Percentiles rank a stretch among this genome's conserved stretches.
These are phyloP conservation scores for Cryptophagus acutangulus DNA, from an alignment of 2,888 invertebrate genomes.

Conservation along the genomic window DNA sequence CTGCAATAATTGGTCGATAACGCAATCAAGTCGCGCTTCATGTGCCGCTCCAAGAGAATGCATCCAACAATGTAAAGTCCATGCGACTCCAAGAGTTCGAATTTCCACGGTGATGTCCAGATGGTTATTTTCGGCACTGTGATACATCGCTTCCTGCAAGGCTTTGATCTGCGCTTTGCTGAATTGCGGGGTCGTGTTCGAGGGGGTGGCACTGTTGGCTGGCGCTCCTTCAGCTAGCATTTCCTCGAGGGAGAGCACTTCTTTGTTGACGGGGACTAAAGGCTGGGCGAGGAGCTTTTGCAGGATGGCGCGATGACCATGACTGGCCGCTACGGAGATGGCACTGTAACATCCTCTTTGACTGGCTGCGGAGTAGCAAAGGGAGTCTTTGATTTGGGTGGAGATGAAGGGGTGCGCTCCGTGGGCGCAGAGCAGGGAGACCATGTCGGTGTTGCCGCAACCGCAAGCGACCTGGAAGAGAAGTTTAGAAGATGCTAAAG, in stretches of 20 bases:
- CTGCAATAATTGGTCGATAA: conserved; percentile 82
- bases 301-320: conserved; percentile 75
- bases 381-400: conserved; percentile 74
- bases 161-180: conserved; percentile 80
- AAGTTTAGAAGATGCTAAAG: conserved; percentile 39
- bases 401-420: conserved; percentile 86
- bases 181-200: conserved; percentile 51
- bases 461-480: conserved; percentile 81
- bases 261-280: conserved; percentile 59
- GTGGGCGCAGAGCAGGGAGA: conserved; percentile 71
- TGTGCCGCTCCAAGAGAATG: conserved; percentile 82
- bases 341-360: conserved; percentile 85
- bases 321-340: conserved; percentile 83
- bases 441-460: conserved; percentile 74
- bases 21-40: conserved; percentile 74
- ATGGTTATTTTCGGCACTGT: conserved; percentile 87
- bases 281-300: conserved; percentile 75
- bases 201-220: conserved; percentile 32
- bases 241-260: conserved; percentile 81
- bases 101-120: conserved; percentile 86
- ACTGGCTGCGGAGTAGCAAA: conserved; percentile 81
- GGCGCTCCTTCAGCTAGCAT: conserved; percentile 72
- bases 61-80: conserved; percentile 93
- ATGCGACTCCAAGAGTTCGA: conserved; percentile 78
- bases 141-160: conserved; percentile 90